Conservation (phyloP, 2,888 invertebrate genomes). For the Tricholauxania praeusta region DNA sequence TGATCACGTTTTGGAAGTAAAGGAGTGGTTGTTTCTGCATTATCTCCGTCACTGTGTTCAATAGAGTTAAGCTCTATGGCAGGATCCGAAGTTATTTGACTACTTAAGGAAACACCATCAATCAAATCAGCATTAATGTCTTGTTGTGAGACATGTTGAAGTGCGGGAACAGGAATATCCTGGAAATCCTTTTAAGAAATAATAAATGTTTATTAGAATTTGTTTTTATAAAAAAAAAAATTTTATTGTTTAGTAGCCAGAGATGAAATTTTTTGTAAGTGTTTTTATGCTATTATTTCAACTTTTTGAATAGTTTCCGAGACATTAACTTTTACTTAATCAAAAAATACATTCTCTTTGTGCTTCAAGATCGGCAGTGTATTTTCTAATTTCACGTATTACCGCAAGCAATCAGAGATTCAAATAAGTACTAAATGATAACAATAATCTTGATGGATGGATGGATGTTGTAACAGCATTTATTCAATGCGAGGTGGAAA, state of each 20-base stretch:
- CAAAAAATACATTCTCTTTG: no score
- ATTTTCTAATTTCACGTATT: no score
- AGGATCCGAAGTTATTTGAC: conserved; percentile 59
- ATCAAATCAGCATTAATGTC: conserved; percentile 53
- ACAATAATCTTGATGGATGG: no score
- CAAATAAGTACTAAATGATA: no score
- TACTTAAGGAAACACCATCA: conserved; percentile 59
- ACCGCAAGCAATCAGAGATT: no score
- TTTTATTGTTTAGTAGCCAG: neutral
- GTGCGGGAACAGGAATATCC: conserved; percentile 51
- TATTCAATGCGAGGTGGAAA: no score
- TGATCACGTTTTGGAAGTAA: conserved; percentile 54
- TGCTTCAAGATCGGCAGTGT: no score
- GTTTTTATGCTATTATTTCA: no score
- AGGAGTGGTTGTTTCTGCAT: conserved; percentile 52
- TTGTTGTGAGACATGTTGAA: conserved; percentile 48
- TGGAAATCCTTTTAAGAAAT: conserved; percentile 48
- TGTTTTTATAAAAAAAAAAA: conserved; percentile 3
- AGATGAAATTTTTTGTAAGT: neutral
- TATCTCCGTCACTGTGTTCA: conserved; percentile 51
- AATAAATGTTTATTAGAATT: neutral
- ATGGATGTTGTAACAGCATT: no score
- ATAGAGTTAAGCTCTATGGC: conserved; percentile 52
- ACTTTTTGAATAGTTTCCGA: no score
- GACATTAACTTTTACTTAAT: no score